These are phyloP conservation scores for Coelopa frigida DNA, from an alignment of 1,140 invertebrate genomes.

Conservation along the genomic window DNA sequence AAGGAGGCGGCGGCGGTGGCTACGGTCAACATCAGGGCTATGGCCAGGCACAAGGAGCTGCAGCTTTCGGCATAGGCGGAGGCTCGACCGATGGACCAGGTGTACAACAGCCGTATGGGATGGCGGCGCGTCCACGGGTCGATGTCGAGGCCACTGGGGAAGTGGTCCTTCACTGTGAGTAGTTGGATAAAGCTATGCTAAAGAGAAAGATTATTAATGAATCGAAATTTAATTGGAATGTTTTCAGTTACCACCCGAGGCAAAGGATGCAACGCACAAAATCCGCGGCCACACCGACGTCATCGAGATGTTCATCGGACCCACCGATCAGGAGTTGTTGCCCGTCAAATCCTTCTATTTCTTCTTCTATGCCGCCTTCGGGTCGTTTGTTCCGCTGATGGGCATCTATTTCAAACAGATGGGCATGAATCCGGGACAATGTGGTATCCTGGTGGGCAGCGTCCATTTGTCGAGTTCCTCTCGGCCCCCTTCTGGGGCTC, in stretches of 20 bases:
- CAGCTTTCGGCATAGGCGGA: conserved; percentile 14
- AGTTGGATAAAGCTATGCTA: conserved; percentile 2
- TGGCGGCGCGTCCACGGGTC: conserved; percentile 54
- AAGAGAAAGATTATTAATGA: conserved; percentile 13
- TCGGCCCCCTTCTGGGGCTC: conserved; percentile 96
- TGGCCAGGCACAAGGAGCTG: conserved; percentile 1
- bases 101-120: conserved; percentile 13
- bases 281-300: conserved; percentile 77
- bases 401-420: conserved; percentile 98
- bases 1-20: conserved; percentile 18
- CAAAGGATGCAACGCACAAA: conserved; percentile 82
- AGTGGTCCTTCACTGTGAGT: conserved; percentile 59
- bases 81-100: background rate
- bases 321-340: conserved; percentile 80
- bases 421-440: conserved; percentile 95
- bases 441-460: conserved; percentile 82
- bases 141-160: conserved; percentile 67
- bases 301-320: conserved; percentile 73
- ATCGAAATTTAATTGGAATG: background rate
- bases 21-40: conserved; percentile 9
- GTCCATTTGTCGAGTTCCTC: conserved; percentile 97
- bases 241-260: conserved; percentile 60
- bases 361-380: conserved; percentile 99
- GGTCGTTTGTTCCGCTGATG: conserved; percentile 94
- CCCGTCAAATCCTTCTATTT: conserved; percentile 97